Conservation (phyloP, 2,888 invertebrate genomes). For the Ichneumon xanthorius region DNA sequence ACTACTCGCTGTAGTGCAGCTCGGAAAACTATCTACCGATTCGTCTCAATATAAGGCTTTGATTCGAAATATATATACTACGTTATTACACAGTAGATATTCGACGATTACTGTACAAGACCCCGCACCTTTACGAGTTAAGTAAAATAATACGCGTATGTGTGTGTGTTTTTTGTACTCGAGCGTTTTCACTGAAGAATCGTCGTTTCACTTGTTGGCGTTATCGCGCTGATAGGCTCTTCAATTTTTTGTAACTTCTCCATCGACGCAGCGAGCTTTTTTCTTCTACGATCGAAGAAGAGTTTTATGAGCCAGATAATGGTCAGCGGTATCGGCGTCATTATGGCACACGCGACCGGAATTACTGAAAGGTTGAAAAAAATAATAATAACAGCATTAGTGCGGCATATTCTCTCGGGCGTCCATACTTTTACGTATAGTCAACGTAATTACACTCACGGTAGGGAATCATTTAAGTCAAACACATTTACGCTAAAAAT, state of each 20-base stretch:
- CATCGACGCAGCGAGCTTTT: conserved; percentile 71
- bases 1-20: conserved; percentile 11
- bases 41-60: conserved; percentile 51
- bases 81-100: conserved; percentile 29
- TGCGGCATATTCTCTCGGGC: conserved; percentile 23
- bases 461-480: conserved; percentile 2
- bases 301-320: conserved; percentile 83
- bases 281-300: conserved; percentile 72
- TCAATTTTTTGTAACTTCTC: conserved; percentile 75
- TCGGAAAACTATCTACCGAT: conserved; percentile 16
- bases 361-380: conserved; percentile 87
- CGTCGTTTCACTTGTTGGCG: conserved; percentile 43
- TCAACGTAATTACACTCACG: no score
- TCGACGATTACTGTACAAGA: conserved; percentile 4
- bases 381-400: neutral
- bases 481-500: neutral
- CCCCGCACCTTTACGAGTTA: conserved; percentile 18
- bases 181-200: conserved; percentile 22
- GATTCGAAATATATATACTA: neutral
- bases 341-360: conserved; percentile 95
- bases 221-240: conserved; percentile 58
- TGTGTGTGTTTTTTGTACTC: conserved; percentile 12
- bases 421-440: neutral
- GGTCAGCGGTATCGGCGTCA: conserved; percentile 95
- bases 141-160: neutral